These are phyloP conservation scores for Phania funesta DNA, from an alignment of 2,888 invertebrate species.

Conservation along the genomic window DNA sequence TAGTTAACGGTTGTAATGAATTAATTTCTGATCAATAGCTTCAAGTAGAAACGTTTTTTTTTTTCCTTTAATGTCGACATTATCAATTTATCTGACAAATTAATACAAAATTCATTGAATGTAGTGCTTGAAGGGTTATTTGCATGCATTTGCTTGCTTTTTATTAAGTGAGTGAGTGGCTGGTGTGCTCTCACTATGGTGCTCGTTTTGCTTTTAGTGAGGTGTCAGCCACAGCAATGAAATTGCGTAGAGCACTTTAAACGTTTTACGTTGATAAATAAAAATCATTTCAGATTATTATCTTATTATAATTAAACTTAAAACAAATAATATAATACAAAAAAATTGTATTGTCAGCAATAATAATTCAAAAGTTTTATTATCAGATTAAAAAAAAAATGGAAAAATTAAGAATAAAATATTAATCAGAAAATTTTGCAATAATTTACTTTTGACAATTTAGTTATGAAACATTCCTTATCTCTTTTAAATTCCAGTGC, in stretches of 20 bases:
- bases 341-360: neutral
- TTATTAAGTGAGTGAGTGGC: neutral
- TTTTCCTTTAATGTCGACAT: neutral
- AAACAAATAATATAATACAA: neutral
- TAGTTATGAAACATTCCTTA: no score
- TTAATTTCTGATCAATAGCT: no score
- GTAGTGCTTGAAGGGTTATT: neutral
- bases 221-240: conserved; percentile 48
- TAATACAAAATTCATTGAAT: conserved; percentile 1
- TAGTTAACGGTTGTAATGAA: no score
- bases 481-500: no score
- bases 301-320: no score
- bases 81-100: conserved; percentile 14
- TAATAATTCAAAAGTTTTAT: no score
- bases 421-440: no score
- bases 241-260: conserved; percentile 9
- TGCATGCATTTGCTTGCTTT: conserved; percentile 16
- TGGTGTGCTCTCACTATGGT: conserved; percentile 17
- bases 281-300: no score
- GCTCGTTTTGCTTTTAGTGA: conserved; percentile 32
- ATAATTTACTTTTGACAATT: no score
- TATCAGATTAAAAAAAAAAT: no score
- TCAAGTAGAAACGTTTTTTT: neutral
- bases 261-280: neutral
- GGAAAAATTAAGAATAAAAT: no score